Evolutionary conservation across 2,888 invertebrate genomes (phyloP).

Genomic region (Lampropteryx suffumata): DNA sequence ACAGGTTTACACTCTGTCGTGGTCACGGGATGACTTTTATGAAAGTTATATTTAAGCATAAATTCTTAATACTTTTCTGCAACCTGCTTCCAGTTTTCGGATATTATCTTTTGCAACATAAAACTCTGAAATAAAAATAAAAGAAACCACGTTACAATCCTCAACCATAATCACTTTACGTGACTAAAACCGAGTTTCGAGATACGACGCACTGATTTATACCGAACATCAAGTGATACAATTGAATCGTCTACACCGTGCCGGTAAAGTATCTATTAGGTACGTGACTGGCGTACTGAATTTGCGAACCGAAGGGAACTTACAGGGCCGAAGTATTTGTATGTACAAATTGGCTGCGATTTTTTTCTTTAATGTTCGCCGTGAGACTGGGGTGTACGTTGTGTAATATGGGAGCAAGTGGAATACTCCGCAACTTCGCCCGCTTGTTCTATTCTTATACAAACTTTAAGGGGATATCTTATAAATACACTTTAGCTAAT

Average conservation of each 20-base stretch:
- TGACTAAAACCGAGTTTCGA: slow-evolving; percentile 44
- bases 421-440: neutral
- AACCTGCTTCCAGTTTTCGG: too few relatives aligned
- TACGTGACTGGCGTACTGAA: slow-evolving; percentile 53
- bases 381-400: slow-evolving; percentile 6
- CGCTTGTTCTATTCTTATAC: too few relatives aligned
- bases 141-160: slow-evolving; percentile 28
- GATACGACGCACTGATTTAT: slow-evolving; percentile 57
- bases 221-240: slow-evolving; percentile 58
- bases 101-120: neutral
- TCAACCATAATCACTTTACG: slow-evolving; percentile 47
- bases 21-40: too few relatives aligned
- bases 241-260: slow-evolving; percentile 64
- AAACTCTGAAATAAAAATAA: slow-evolving; percentile 21
- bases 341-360: slow-evolving; percentile 17
- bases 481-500: too few relatives aligned
- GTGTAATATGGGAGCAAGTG: neutral
- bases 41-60: too few relatives aligned
- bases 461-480: too few relatives aligned
- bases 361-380: slow-evolving; percentile 20
- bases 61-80: too few relatives aligned
- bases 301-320: neutral
- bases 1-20: too few relatives aligned
- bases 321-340: slow-evolving; percentile 12
- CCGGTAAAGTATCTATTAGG: slow-evolving; percentile 65